Evolutionary conservation across 2,888 invertebrate genomes (phyloP).

Genomic region (Phania funesta): DNA sequence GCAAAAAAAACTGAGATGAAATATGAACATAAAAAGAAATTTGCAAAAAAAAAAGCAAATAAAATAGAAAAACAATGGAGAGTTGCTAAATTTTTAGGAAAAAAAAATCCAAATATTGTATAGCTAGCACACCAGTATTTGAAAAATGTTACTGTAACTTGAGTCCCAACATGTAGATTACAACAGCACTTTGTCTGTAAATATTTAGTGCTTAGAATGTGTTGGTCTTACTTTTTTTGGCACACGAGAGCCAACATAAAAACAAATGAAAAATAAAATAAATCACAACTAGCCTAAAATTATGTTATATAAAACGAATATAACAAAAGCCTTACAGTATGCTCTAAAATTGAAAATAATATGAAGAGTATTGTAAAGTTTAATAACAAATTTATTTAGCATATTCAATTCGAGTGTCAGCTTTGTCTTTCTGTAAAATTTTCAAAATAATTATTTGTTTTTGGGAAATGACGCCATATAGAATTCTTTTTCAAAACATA

Average conservation of each 20-base stretch:
- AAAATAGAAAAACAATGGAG: background rate
- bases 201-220: background rate
- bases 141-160: slow-evolving; percentile 11
- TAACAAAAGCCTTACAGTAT: slow-evolving; percentile 34
- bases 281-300: slow-evolving; percentile 41
- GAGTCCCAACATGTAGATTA: background rate
- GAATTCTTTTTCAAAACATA: no score
- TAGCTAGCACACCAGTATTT: background rate
- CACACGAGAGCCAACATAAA: background rate
- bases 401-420: no score
- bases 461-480: no score
- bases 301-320: slow-evolving; percentile 19
- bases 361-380: no score
- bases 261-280: slow-evolving; percentile 2
- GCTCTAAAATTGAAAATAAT: slow-evolving; percentile 15
- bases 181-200: background rate
- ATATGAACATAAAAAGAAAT: slow-evolving; percentile 9
- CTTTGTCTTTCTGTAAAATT: no score
- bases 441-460: no score
- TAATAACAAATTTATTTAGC: no score
- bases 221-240: background rate
- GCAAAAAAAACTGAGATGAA: slow-evolving; percentile 7
- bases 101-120: background rate
- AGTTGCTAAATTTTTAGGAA: background rate
- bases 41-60: background rate